Percentiles rank a stretch among this genome's conserved stretches.
These are phyloP conservation scores for Hipparchia sbordonii DNA, from an alignment of 2,888 invertebrate species.

Conservation along the genomic window DNA sequence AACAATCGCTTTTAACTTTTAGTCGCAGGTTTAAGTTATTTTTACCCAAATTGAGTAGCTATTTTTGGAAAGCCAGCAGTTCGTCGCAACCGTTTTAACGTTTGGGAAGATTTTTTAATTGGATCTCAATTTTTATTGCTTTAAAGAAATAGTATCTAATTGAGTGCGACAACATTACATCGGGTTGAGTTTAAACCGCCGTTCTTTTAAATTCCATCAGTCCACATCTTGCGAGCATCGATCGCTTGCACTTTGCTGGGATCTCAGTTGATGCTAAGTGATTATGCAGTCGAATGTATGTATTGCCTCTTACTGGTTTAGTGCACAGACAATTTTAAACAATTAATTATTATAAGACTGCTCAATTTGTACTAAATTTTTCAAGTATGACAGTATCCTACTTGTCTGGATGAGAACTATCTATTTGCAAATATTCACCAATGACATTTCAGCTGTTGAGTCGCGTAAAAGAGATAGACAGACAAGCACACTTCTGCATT, in stretches of 20 bases:
- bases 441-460: not conserved
- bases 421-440: not conserved
- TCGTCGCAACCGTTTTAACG: not conserved
- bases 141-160: no score
- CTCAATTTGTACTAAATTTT: not conserved
- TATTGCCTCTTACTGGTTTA: no score
- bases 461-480: not conserved
- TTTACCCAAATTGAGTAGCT: not conserved
- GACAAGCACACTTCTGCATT: not conserved
- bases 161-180: no score
- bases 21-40: conserved; percentile 5
- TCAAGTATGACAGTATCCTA: not conserved
- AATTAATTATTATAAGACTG: no score
- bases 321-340: no score
- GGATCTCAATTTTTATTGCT: no score
- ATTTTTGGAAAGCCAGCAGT: not conserved
- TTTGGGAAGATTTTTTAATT: not conserved
- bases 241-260: no score
- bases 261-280: no score
- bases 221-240: no score
- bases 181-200: no score
- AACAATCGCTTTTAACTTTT: not conserved
- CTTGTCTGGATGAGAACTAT: not conserved
- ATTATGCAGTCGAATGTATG: no score
- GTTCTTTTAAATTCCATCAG: no score